Evolutionary conservation across 2,113 vertebrate genomes (phyloP), one percentile per base, ranked within the genome.

Genomic region (Paracanthobrama guichenoti): DNA sequence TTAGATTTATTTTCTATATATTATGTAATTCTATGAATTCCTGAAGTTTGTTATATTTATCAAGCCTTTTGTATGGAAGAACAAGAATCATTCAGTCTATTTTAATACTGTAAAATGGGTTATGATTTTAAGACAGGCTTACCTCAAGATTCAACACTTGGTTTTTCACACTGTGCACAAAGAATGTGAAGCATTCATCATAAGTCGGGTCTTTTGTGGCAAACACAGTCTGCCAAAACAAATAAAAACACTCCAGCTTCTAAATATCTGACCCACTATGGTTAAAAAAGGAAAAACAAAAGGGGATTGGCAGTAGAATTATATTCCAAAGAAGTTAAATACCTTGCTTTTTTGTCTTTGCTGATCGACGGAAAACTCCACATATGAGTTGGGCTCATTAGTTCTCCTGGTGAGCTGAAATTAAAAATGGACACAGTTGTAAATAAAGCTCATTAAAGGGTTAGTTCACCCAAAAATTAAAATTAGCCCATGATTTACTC

Each of bases 131-230:
- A 72, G 80, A 74, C 3, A 55, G 24, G 24, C 87, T 64, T 88
- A 99, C 97, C 97, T 98, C 94, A 62, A 99, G 7, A 0, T 81
- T 90, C 16, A 99, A 96, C 24, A 94, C 93, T 90, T 99, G 95
- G 1, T 91, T 92, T 53, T 93, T 89, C 82, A 97, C 87, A 13
- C 79, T 92, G 62, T 93, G 92, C 31, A 99, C 95, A 64, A 99
- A 98, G 93, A 99, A 99, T 46, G 96, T 96, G 91, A 99, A 99
- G 48, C 93, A 95, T 85, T 99, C 94, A 89, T 96, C 96, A 96
- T 96, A 99, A 0, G 89, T 93, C 0, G 98, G 98, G 93, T 99
- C 96, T 92, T 95, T 97, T 81, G 91, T 94, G 75, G 92, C 91
- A 84, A 90, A 96, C 48, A 91, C 95, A 18, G 95, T 94, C 98